A percentile compares a stretch with the other conserved stretches of the same genome.
Evolutionary conservation across 1,140 invertebrate species (phyloP).

Genomic region (Scaptomyza pallida): DNA sequence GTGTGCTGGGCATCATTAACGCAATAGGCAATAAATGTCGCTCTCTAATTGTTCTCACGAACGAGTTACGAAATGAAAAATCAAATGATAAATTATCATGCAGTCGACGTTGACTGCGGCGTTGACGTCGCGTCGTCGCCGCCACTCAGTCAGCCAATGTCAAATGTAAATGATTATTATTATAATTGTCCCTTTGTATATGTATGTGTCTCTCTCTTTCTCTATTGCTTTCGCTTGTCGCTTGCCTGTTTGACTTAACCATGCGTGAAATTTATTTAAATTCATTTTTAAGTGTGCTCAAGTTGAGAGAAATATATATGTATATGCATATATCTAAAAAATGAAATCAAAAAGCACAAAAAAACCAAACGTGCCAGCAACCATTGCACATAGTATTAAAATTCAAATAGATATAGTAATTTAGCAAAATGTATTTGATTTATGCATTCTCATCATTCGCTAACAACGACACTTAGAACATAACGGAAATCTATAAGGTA

Average conservation of each 20-base stretch:
- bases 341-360: neutral
- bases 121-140: slow-evolving; percentile 21
- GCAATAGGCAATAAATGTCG: slow-evolving; percentile 23
- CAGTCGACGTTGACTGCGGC: slow-evolving; percentile 20
- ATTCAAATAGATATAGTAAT: slow-evolving; percentile 39
- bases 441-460: slow-evolving; percentile 26
- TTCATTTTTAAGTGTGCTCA: slow-evolving; percentile 80
- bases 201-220: neutral
- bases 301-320: slow-evolving; percentile 55
- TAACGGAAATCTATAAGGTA: neutral
- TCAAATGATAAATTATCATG: slow-evolving; percentile 80
- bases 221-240: slow-evolving; percentile 49
- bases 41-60: slow-evolving; percentile 53
- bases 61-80: slow-evolving; percentile 29
- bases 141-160: slow-evolving; percentile 64
- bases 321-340: slow-evolving; percentile 34
- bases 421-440: slow-evolving; percentile 45
- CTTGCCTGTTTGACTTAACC: slow-evolving; percentile 64
- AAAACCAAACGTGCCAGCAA: slow-evolving; percentile 11
- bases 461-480: slow-evolving; percentile 4
- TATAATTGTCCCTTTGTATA: slow-evolving; percentile 66
- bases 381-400: slow-evolving; percentile 28
- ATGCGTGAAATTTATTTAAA: slow-evolving; percentile 83
- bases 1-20: slow-evolving; percentile 57
- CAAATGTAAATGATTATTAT: slow-evolving; percentile 83